Conservation (phyloP, 2,888 invertebrate species). For the Agonum fuliginosum region DNA sequence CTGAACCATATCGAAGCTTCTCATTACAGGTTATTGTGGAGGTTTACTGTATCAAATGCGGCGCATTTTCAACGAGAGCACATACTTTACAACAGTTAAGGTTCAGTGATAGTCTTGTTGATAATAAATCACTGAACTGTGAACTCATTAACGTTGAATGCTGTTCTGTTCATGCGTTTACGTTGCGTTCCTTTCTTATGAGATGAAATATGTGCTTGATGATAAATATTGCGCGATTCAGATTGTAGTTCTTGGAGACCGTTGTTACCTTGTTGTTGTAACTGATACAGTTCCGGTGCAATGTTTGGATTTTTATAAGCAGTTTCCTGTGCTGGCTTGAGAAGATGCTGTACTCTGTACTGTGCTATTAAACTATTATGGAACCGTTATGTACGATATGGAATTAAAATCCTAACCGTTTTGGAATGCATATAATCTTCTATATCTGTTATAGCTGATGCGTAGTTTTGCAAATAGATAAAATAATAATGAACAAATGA, state of each 20-base stretch:
- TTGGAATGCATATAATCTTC: not conserved
- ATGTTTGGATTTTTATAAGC: not conserved
- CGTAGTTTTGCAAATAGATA: too few species aligned
- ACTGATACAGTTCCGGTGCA: conserved; percentile 15
- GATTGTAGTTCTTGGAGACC: not conserved
- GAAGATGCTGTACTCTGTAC: not conserved
- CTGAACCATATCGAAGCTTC: conserved; percentile 43
- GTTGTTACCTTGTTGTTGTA: not conserved
- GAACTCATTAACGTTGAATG: conserved; percentile 15
- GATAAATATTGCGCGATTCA: conserved; percentile 36
- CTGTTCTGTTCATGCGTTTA: conserved; percentile 12
- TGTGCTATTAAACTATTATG: too few species aligned
- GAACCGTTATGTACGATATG: conserved; percentile 21
- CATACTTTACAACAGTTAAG: not conserved
- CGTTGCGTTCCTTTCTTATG: not conserved
- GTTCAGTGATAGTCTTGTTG: conserved; percentile 11
- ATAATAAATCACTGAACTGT: conserved; percentile 40
- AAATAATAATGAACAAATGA: too few species aligned
- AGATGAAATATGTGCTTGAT: conserved; percentile 25
- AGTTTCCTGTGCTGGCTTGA: not conserved
- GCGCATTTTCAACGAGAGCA: conserved; percentile 11
- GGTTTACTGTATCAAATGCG: conserved; percentile 38
- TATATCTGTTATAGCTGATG: too few species aligned
- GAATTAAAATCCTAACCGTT: not conserved
- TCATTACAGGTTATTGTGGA: conserved; percentile 32